Percentiles rank a stretch among this genome's conserved stretches.
Evolutionary conservation across 2,797 vertebrate species (phyloP).

Genomic region (Sebastes diaconus): DNA sequence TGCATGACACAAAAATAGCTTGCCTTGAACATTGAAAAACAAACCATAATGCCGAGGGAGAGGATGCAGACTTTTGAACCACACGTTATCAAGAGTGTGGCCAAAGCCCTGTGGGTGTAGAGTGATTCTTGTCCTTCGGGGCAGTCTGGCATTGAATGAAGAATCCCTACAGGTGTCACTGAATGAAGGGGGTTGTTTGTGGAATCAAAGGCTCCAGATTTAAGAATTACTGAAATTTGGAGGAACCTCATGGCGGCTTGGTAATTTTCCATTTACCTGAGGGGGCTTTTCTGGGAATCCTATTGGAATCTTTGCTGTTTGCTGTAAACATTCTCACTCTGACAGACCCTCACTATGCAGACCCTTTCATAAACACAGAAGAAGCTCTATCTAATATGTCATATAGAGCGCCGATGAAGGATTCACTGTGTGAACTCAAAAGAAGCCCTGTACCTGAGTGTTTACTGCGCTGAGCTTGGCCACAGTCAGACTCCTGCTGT

Average conservation of each 20-base stretch:
- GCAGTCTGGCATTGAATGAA: slow-evolving; percentile 47
- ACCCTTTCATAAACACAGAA: slow-evolving; percentile 52
- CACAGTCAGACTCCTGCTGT: slow-evolving; percentile 39
- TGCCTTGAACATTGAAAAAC: slow-evolving; percentile 2
- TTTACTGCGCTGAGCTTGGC: slow-evolving; percentile 49
- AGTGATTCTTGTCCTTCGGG: slow-evolving; percentile 21
- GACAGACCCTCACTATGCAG: slow-evolving; percentile 62
- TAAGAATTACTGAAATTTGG: slow-evolving; percentile 18
- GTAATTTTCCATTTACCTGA: slow-evolving; percentile 70
- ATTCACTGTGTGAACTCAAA: slow-evolving; percentile 73
- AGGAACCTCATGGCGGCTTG: not conserved
- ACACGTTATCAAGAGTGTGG: slow-evolving; percentile 23
- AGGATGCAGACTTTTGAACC: slow-evolving; percentile 14
- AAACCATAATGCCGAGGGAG: slow-evolving; percentile 14
- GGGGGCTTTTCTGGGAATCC: slow-evolving; percentile 33
- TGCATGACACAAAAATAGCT: slow-evolving; percentile 20
- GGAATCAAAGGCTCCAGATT: slow-evolving; percentile 17
- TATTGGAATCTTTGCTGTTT: slow-evolving; percentile 53
- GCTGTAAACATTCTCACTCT: slow-evolving; percentile 69
- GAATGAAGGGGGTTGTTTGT: slow-evolving; percentile 42
- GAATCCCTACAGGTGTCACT: slow-evolving; percentile 23
- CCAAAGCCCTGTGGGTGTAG: not conserved
- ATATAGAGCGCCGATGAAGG: slow-evolving; percentile 64
- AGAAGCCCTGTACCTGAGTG: slow-evolving; percentile 70
- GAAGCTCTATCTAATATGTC: slow-evolving; percentile 48